These are phyloP conservation scores for Agrilus mali DNA, from an alignment of 2,888 invertebrate species.

Conservation along the genomic window DNA sequence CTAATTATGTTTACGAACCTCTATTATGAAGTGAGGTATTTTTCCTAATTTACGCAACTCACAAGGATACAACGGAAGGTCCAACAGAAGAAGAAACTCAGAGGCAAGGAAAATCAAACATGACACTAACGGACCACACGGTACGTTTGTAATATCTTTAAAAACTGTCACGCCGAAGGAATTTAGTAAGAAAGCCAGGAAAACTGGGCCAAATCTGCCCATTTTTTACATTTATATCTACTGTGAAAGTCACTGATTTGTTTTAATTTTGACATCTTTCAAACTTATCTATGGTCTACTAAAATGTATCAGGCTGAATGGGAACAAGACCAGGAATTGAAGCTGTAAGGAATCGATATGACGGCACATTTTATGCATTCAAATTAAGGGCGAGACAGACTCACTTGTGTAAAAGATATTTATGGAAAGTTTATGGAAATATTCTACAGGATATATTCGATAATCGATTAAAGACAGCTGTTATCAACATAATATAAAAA, in stretches of 20 bases:
- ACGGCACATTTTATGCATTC: no score
- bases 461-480: no score
- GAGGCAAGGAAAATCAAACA: slow-evolving; percentile 24
- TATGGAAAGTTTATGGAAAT: no score
- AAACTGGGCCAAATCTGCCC: slow-evolving; percentile 24
- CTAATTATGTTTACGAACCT: slow-evolving; percentile 8
- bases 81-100: slow-evolving; percentile 25
- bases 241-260: not conserved
- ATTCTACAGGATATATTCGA: no score
- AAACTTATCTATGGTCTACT: slow-evolving; percentile 7
- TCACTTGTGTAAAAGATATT: no score
- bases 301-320: slow-evolving; percentile 3
- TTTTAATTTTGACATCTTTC: slow-evolving; percentile 7
- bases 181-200: slow-evolving; percentile 23
- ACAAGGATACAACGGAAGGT: slow-evolving; percentile 23
- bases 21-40: slow-evolving; percentile 1
- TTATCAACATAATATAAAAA: no score
- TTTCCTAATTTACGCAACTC: slow-evolving; percentile 19
- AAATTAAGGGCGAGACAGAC: no score
- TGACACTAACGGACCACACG: slow-evolving; percentile 24
- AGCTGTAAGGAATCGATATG: no score
- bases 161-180: slow-evolving; percentile 24
- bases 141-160: slow-evolving; percentile 16
- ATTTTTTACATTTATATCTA: slow-evolving; percentile 13
- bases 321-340: not conserved